Percentiles rank a stretch among this genome's conserved stretches.
These are phyloP conservation scores for Drosophila tsacasi DNA, from an alignment of 1,140 invertebrate genomes.

Conservation along the genomic window DNA sequence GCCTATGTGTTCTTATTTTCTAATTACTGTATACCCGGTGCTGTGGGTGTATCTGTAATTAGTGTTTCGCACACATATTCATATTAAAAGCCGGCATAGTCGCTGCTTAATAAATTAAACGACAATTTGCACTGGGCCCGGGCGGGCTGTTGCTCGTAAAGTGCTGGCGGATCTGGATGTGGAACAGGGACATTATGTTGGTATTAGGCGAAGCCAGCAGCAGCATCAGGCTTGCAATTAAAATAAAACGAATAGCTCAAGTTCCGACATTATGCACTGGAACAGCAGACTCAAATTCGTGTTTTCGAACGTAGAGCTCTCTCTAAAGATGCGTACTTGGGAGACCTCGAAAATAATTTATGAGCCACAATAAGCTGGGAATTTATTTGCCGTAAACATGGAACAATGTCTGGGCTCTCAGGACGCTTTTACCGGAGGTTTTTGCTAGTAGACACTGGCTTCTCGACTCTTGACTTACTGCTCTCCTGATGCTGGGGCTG, in stretches of 20 bases:
- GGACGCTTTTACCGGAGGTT: background rate
- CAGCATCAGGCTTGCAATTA: constrained; percentile 62
- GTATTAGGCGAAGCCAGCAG: constrained; percentile 53
- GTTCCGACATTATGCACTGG: constrained; percentile 35
- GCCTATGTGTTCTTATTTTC: constrained; percentile 63
- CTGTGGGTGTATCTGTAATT: constrained; percentile 64
- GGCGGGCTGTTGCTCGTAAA: constrained; percentile 23
- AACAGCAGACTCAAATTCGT: constrained; percentile 10
- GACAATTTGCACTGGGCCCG: constrained; percentile 75
- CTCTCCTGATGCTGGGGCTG: constrained; percentile 3
- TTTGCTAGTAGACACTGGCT: background rate
- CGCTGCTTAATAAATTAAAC: constrained; percentile 82
- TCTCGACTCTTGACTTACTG: constrained; percentile 2
- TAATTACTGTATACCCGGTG: constrained; percentile 58
- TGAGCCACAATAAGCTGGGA: constrained; percentile 63
- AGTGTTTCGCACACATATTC: constrained; percentile 68
- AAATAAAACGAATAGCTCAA: constrained; percentile 72
- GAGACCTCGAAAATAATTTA: constrained; percentile 69
- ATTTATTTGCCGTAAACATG: constrained; percentile 53
- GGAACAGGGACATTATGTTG: constrained; percentile 59
- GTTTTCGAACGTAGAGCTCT: constrained; percentile 6
- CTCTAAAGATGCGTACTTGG: constrained; percentile 17
- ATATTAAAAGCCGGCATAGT: constrained; percentile 72
- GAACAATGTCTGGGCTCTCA: background rate
- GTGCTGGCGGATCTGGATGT: constrained; percentile 16